Base-by-base conservation (phyloP, 2,113 vertebrate species). In the Lethenteron reissneri region DNA sequence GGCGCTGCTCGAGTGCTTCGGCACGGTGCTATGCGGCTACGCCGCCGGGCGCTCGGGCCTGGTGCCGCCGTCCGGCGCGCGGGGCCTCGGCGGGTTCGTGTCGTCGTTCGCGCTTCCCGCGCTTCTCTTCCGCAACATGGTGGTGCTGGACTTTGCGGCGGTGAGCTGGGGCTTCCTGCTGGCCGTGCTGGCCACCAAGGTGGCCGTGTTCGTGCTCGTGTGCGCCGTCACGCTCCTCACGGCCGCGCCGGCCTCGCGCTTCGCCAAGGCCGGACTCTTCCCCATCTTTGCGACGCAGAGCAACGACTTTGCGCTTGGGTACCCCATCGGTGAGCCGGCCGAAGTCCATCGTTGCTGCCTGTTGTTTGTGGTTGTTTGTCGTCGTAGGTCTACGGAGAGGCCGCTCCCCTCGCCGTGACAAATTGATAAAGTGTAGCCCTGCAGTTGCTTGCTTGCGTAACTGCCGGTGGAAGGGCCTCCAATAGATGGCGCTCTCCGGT, bases 211-310 rank as follows among this genome's bases (percentile, higher is more conserved):
- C 79, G 78, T 84, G 56, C 76, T 87, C 64, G 90, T 97, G 7
- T 90, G 88, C 56, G 4, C 85, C 69, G 79, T 95, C 73, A 97
- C 94, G 0, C 80, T 99, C 58, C 73, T 97, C 70, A 87, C 94
- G 58, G 79, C 88, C 74, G 85, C 76, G 78, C 88, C 88, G 13
- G 83, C 88, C 13, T 87, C 79, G 21, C 83, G 92, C 72, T 92
- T 86, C 74, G 85, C 88, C 75, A 99, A 95, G 79, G 92, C 94
- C 15, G 94, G 92, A 64, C 84, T 99, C n/a, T 96, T 85, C 78
- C 86, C 94, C 71, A 95, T 95, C 78, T 97, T 99, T 84, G 89
- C 92, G 75, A 97, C 94, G 72, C 92, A 97, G 74, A 99, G 94
- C 81, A 99, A 99, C 79, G 94, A 99, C 79, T 99, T 99, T 83